Evolutionary conservation across 2,113 vertebrate species (phyloP), one percentile per base, ranked within the genome.

Genomic region (Apodemus sylvaticus): DNA sequence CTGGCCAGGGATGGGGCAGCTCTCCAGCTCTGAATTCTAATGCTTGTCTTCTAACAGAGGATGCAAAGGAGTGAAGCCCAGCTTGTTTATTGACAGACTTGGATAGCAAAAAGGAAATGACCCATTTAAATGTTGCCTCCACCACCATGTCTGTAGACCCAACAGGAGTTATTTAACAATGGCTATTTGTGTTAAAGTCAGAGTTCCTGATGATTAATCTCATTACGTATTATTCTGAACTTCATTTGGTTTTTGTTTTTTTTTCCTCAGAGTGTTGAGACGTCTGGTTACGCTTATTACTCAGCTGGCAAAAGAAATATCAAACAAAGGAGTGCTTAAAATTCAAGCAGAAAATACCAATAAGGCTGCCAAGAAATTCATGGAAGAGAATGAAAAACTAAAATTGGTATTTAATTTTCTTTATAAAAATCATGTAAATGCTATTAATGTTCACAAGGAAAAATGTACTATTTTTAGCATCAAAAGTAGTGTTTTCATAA

Each of bases 281-380:
- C 99, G 99, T 94, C 98, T 99, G 92, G 96, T 99, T 94, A 99
- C 98, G 34, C 98, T 99, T 98, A 99, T 99, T 74, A 99, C 99
- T 98, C 98, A 99, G 96, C 66, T 99, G 96, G 99, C 99, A 87
- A 98, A 98, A 87, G 98, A 98, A 71, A 93, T 98, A 87, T 96
- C 98, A 96, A 98, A 98, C 97, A 98, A 98, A 79, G 96, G 94
- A 58, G 98, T 97, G 74, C 98, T 99, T 98, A 98, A 99, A 98
- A 92, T 22, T 0, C 99, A 99, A 98, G 98, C 98, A 92, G 99
- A 99, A 53, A 98, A 97, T 93, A 98, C 98, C 73, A 99, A 98
- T 85, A 98, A 99, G 97, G 98, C 99, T 97, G 99, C 99, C 94
- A 99, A 98, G 97, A 99, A 98, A 96, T 99, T 99, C 92, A 98